Evolutionary conservation across 2,797 vertebrate genomes (phyloP).

Genomic region (Syndactyla subalaris): DNA sequence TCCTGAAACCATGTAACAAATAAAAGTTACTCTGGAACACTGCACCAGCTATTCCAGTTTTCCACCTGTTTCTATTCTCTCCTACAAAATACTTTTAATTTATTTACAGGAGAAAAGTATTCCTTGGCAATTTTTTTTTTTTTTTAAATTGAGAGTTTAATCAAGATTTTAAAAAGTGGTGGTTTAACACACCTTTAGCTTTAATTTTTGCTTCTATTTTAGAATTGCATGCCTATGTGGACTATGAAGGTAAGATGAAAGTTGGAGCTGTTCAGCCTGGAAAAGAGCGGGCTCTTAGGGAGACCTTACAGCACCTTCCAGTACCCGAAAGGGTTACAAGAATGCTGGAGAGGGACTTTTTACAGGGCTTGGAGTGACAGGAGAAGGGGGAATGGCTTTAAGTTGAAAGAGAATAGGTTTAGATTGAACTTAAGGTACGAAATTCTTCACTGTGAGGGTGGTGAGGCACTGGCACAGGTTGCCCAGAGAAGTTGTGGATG

Average conservation of each 20-base stretch:
- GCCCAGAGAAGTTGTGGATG: background rate
- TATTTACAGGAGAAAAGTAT: background rate
- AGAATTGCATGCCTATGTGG: background rate
- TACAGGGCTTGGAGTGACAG: background rate
- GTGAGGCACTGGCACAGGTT: background rate
- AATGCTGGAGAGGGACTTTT: background rate
- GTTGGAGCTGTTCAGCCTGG: background rate
- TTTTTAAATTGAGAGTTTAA: background rate
- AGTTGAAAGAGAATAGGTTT: background rate
- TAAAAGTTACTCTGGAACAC: background rate
- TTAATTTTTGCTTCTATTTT: background rate
- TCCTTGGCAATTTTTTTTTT: background rate
- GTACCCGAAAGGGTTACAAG: background rate
- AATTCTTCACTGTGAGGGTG: background rate
- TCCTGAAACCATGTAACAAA: constrained; percentile 77
- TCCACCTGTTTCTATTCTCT: background rate
- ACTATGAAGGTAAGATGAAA: background rate
- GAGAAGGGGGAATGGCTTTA: background rate
- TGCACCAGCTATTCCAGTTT: background rate
- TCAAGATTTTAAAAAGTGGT: background rate
- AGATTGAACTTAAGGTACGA: background rate
- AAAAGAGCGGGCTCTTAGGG: background rate
- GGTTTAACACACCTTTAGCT: background rate
- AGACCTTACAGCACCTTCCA: background rate
- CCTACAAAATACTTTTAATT: background rate